These are phyloP conservation scores for Piaya cayana DNA, from an alignment of 2,113 vertebrate genomes.

Conservation along the genomic window DNA sequence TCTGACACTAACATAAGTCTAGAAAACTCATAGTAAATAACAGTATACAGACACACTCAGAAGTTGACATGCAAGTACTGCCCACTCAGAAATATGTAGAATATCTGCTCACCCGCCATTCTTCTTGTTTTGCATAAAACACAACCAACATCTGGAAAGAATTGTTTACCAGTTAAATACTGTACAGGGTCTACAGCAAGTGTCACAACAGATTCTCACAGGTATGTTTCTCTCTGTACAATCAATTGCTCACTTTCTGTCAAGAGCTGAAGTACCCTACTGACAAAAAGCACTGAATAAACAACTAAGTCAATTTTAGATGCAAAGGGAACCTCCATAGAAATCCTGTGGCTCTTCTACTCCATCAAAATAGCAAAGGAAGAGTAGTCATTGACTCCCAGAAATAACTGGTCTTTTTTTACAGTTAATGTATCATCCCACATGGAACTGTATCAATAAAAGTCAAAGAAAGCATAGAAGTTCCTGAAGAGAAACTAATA, in stretches of 20 bases:
- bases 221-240: not conserved
- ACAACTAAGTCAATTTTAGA: not conserved
- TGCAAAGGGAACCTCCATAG: not conserved
- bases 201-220: not conserved
- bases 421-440: not conserved
- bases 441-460: not conserved
- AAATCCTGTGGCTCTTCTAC: not conserved
- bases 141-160: not conserved
- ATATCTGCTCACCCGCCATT: not conserved
- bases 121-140: not conserved
- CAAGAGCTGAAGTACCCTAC: not conserved
- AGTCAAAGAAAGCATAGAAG: not conserved
- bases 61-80: not conserved
- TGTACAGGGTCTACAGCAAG: not conserved
- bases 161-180: not conserved
- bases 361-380: not conserved
- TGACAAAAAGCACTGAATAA: not conserved
- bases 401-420: not conserved
- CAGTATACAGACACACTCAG: not conserved
- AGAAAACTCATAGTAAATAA: not conserved
- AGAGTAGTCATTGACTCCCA: not conserved
- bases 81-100: not conserved
- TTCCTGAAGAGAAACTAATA: constrained; percentile 39
- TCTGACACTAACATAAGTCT: not conserved
- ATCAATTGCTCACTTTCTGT: not conserved